Conservation (phyloP, 2,113 vertebrate species). For the Brevimyrus niger region DNA sequence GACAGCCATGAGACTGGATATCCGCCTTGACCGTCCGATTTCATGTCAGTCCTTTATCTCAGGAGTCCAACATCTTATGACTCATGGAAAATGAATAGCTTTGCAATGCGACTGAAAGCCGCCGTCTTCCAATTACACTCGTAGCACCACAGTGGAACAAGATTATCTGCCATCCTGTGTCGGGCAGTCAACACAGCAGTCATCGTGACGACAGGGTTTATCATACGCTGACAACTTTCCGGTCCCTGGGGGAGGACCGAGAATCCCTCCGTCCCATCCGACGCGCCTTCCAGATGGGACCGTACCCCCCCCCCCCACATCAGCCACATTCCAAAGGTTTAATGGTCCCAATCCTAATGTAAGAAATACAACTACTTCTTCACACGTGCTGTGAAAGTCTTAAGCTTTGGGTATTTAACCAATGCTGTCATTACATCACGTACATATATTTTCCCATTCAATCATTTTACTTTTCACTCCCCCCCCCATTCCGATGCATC, state of each 20-base stretch:
- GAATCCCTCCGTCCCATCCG: neutral
- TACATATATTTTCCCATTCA: constrained; percentile 43
- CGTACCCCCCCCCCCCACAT: too few relatives aligned
- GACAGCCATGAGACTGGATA: neutral
- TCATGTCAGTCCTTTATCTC: neutral
- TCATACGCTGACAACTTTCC: neutral
- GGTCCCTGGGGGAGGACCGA: neutral
- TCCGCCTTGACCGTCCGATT: neutral
- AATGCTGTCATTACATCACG: constrained; percentile 36
- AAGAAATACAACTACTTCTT: constrained; percentile 16
- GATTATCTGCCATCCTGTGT: neutral
- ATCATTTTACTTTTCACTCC: constrained; percentile 28
- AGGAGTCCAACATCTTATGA: neutral
- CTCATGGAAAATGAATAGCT: neutral
- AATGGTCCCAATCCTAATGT: neutral
- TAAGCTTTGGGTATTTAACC: constrained; percentile 30
- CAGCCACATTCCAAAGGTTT: neutral
- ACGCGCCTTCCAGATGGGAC: neutral
- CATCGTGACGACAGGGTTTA: neutral
- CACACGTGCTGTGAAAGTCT: constrained; percentile 24
- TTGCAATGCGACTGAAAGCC: neutral
- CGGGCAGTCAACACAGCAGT: neutral
- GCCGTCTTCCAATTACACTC: neutral
- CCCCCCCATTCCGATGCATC: constrained; percentile 36
- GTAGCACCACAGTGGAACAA: neutral